Percentiles rank a stretch among this genome's conserved stretches.
phyloP scores from a whole-genome alignment of 2,113 vertebrate genomes.

The Malurus cyaneus region DNA sequence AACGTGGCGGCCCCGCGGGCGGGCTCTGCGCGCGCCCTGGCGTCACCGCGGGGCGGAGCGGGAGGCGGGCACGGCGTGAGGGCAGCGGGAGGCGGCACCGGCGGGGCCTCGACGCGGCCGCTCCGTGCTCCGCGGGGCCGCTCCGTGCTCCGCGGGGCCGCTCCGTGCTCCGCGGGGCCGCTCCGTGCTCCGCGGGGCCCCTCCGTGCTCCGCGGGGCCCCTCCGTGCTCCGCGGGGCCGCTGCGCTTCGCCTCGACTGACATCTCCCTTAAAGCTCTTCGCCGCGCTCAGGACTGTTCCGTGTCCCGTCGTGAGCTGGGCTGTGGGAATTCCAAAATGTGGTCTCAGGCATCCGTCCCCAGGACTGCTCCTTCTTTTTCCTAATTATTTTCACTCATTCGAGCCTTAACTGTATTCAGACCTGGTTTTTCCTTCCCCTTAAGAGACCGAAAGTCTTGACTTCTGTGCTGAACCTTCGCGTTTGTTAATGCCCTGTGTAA shows the following conservation, averaged over 20 bases:
- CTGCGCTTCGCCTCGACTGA: rapidly evolving
- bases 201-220: rapidly evolving
- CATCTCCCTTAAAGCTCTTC: rapidly evolving
- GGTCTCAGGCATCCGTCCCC: not conserved
- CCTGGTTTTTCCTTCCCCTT: not conserved
- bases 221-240: rapidly evolving
- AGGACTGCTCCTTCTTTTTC: not conserved
- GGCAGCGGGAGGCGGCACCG: too few relatives aligned
- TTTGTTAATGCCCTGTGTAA: not conserved
- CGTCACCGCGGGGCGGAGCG: too few relatives aligned
- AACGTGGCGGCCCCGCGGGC: too few relatives aligned
- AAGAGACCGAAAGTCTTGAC: not conserved
- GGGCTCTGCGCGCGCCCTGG: too few relatives aligned
- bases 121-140: too few relatives aligned
- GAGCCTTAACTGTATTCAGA: not conserved
- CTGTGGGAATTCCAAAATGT: rapidly evolving
- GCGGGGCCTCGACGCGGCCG: too few relatives aligned
- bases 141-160: too few relatives aligned
- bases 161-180: too few relatives aligned
- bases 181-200: too few relatives aligned
- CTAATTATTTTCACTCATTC: rapidly evolving
- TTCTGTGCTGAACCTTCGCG: rapidly evolving
- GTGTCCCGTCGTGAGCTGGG: not conserved
- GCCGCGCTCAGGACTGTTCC: rapidly evolving
- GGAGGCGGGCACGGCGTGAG: too few relatives aligned